Conservation (phyloP, 2,888 invertebrate species). For the Drosophila anomelani region DNA sequence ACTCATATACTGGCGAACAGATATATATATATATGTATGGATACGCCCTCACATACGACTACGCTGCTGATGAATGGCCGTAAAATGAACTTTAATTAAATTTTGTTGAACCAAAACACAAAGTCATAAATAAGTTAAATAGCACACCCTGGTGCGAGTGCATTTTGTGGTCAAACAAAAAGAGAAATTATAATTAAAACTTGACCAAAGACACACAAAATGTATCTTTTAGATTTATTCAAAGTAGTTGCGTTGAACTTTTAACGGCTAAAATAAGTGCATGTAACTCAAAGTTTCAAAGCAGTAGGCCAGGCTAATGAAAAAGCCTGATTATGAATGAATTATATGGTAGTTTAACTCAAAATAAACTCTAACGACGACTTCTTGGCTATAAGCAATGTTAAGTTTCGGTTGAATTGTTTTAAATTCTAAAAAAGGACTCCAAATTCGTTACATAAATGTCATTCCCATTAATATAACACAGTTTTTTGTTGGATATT, state of each 20-base stretch:
- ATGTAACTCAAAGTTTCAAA: not conserved
- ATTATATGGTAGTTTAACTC: not conserved
- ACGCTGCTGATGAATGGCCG: constrained; percentile 49
- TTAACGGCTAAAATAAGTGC: not conserved
- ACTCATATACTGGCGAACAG: not conserved
- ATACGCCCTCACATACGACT: constrained; percentile 7
- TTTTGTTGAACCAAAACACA: constrained; percentile 43
- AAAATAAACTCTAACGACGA: not conserved
- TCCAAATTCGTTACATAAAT: not conserved
- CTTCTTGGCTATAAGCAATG: not conserved
- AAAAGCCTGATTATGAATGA: constrained; percentile 2
- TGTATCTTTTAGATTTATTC: not conserved
- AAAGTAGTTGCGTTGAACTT: constrained; percentile 18
- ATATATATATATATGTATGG: constrained; percentile 12
- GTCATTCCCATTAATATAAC: not conserved
- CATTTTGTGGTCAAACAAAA: constrained; percentile 11
- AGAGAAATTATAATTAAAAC: constrained; percentile 55
- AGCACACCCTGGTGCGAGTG: constrained; percentile 32
- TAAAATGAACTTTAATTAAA: constrained; percentile 57
- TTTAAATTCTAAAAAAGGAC: not conserved
- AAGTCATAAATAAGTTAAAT: constrained; percentile 55
- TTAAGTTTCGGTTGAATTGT: not conserved
- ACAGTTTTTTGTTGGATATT: not conserved
- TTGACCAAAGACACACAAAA: constrained; percentile 33
- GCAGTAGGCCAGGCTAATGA: not conserved